These are phyloP conservation scores for Microplitis manilae DNA, from an alignment of 2,888 invertebrate species.

Conservation along the genomic window DNA sequence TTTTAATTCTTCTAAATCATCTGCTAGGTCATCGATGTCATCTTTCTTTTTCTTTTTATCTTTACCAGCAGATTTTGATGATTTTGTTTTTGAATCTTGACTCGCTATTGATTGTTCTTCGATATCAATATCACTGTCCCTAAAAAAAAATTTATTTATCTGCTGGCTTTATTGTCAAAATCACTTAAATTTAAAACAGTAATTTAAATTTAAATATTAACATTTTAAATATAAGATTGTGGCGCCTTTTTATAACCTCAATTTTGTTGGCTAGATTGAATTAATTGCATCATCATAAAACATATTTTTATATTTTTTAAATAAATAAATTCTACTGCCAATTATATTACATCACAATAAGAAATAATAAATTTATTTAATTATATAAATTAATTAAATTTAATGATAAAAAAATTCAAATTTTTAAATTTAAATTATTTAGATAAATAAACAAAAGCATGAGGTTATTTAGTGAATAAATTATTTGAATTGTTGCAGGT, in stretches of 20 bases:
- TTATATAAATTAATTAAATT: slow-evolving; percentile 34
- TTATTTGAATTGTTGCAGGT: background rate
- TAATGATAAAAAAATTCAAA: slow-evolving; percentile 6
- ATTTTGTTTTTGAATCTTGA: slow-evolving; percentile 66
- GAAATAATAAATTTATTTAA: slow-evolving; percentile 18
- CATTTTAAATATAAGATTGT: slow-evolving; percentile 49
- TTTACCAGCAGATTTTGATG: slow-evolving; percentile 69
- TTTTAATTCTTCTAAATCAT: slow-evolving; percentile 76
- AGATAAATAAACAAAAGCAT: slow-evolving; percentile 6
- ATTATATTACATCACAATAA: slow-evolving; percentile 44
- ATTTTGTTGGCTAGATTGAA: slow-evolving; percentile 42
- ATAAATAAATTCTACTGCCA: slow-evolving; percentile 39
- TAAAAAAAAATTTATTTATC: too few relatives aligned
- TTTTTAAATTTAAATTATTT: background rate
- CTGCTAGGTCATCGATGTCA: slow-evolving; percentile 68
- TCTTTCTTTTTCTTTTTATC: slow-evolving; percentile 71
- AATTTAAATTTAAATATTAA: slow-evolving; percentile 16
- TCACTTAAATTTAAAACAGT: background rate
- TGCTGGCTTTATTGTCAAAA: too few relatives aligned
- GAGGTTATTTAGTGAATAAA: background rate
- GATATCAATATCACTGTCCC: slow-evolving; percentile 76
- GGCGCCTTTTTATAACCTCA: slow-evolving; percentile 47
- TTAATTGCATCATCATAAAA: slow-evolving; percentile 50
- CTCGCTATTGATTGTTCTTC: slow-evolving; percentile 65
- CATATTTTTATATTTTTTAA: slow-evolving; percentile 17